Evolutionary conservation across 2,113 vertebrate genomes (phyloP).

Genomic region (Amia ocellicauda): DNA sequence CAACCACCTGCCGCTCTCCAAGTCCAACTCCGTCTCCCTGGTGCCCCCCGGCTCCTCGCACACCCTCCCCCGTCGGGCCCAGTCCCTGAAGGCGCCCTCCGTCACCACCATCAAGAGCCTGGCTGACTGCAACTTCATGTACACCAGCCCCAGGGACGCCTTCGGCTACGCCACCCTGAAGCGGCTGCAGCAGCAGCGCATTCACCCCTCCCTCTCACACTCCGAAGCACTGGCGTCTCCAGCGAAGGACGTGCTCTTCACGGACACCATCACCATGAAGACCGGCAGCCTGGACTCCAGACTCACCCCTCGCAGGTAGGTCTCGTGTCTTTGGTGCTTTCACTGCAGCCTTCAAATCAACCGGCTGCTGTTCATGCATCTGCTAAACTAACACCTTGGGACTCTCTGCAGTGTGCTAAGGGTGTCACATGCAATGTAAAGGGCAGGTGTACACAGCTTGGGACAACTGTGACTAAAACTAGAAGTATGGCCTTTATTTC

Average conservation of each 20-base stretch:
- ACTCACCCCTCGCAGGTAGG: constrained; percentile 90
- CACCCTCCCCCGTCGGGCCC: constrained; percentile 91
- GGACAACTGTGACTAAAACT: no score
- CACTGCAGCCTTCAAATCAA: no score
- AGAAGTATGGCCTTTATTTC: no score
- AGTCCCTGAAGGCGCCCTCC: constrained; percentile 93
- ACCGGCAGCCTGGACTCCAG: constrained; percentile 93
- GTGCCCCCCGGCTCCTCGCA: constrained; percentile 91
- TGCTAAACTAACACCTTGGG: no score
- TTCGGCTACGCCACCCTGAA: constrained; percentile 94
- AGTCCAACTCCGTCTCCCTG: constrained; percentile 85
- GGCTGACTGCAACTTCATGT: constrained; percentile 93
- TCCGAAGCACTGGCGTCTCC: constrained; percentile 93
- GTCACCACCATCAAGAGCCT: constrained; percentile 89
- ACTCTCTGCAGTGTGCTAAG: no score
- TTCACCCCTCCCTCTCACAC: constrained; percentile 94
- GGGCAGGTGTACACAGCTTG: no score
- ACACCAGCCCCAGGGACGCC: constrained; percentile 92
- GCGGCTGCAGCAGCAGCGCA: constrained; percentile 91
- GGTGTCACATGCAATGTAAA: no score
- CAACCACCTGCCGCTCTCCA: constrained; percentile 85
- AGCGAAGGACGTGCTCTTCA: constrained; percentile 96
- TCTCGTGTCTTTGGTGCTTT: no score
- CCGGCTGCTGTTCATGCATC: no score
- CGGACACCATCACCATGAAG: constrained; percentile 98